A percentile compares a stretch with the other conserved stretches of the same genome.
These are phyloP conservation scores for Belgica antarctica DNA, from an alignment of 2,888 invertebrate species.

Conservation along the genomic window DNA sequence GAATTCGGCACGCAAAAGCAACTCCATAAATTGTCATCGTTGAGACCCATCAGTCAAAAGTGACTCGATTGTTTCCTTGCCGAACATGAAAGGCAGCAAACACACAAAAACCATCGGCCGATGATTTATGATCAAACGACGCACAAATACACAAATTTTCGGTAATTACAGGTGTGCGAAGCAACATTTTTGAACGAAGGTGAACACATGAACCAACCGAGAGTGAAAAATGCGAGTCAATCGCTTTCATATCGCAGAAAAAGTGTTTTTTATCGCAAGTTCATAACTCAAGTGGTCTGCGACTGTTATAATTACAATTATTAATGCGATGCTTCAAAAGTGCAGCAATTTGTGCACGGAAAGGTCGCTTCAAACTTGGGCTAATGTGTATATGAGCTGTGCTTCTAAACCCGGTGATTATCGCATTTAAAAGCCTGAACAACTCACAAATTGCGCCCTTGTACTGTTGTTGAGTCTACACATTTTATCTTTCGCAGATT, in stretches of 20 bases:
- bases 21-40: not conserved
- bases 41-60: not conserved
- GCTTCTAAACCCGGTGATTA: conserved; percentile 35
- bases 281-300: conserved; percentile 12
- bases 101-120: not conserved
- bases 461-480: not conserved
- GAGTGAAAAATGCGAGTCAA: conserved; percentile 16
- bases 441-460: conserved; percentile 14
- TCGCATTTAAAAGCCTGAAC: conserved; percentile 32
- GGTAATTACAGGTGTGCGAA: conserved; percentile 38
- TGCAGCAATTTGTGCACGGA: conserved; percentile 14
- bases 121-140: conserved; percentile 35
- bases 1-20: conserved; percentile 13
- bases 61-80: not conserved
- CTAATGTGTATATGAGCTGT: conserved; percentile 20
- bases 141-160: conserved; percentile 22
- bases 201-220: conserved; percentile 7
- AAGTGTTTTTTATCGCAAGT: conserved; percentile 22
- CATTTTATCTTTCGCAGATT: conserved; percentile 18
- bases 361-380: conserved; percentile 4
- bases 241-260: conserved; percentile 18
- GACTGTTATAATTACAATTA: conserved; percentile 28
- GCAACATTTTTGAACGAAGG: conserved; percentile 1
- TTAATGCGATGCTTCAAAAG: conserved; percentile 13
- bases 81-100: not conserved